Conservation (phyloP, 2,888 invertebrate genomes). For the Drosophila macrospina region DNA sequence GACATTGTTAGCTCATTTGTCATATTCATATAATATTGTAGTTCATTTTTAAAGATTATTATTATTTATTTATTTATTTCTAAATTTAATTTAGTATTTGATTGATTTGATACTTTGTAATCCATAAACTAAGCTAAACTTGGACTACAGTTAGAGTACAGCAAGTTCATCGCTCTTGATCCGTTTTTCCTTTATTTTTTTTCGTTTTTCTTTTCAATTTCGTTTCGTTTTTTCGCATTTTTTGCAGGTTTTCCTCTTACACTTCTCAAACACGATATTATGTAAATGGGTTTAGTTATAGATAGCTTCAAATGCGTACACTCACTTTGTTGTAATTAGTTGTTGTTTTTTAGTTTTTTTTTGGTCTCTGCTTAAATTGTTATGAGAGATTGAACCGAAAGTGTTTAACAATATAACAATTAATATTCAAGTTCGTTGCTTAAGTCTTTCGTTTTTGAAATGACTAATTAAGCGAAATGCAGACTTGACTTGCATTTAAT, state of each 20-base stretch:
- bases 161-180: not conserved
- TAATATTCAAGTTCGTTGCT: constrained; percentile 40
- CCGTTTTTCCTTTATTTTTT: constrained; percentile 18
- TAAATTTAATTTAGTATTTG: no score
- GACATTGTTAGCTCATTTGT: constrained; percentile 11
- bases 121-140: not conserved
- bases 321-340: constrained; percentile 29
- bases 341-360: not conserved
- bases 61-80: no score
- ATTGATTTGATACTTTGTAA: not conserved
- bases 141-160: constrained; percentile 23
- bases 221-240: constrained; percentile 13
- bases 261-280: constrained; percentile 40
- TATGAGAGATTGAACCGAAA: constrained; percentile 42
- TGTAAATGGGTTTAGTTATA: constrained; percentile 52
- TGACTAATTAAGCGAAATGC: constrained; percentile 3
- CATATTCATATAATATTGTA: not conserved
- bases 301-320: constrained; percentile 42
- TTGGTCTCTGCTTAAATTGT: constrained; percentile 17
- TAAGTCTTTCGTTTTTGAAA: constrained; percentile 50
- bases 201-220: constrained; percentile 23
- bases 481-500: constrained; percentile 10
- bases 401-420: constrained; percentile 19
- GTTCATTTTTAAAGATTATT: no score
- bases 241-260: constrained; percentile 27